Evolutionary conservation across 2,888 invertebrate species (phyloP), one percentile per base, ranked within the genome.

Genomic region (Aphodius sticticus): DNA sequence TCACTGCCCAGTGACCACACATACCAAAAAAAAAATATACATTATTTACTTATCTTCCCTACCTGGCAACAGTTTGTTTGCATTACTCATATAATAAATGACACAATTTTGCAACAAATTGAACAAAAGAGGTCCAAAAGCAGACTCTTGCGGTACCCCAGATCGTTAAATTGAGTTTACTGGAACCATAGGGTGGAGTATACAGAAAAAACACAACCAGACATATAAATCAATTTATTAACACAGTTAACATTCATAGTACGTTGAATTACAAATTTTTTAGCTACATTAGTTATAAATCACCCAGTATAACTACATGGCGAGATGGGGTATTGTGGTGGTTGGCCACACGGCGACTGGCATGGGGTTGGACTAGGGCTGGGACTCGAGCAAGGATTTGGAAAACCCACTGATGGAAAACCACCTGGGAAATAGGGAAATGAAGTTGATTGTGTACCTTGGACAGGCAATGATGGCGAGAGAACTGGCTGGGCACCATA

Each of bases 11-110:
- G 76, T 77, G 79, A 76, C 80, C 79, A 53, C 53, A 53, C 53
- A 53, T 7, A 38, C 1, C 53, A 53, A 53, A 12, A 53, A 53
- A 53, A 7, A 6, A n/a, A n/a, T n/a, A n/a, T 77, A 79, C 81
- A 81, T 82, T 82, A 81, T 82, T 82, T 82, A 81, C 80, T 77
- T 80, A 26, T 3, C 26, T 26, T 26, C 26, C 26, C 26, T 26
- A 26, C 26, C 26, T 26, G 26, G 26, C 3, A 26, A 26, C 26
- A 26, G 26, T 26, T 26, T 26, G 26, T 26, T 26, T 26, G 26
- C 26, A 26, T 26, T 26, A 26, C 26, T 26, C 26, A 26, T 26
- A 26, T 26, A 3, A 26, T 26, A 26, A 26, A 26, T 26, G 1
- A 26, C 26, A n/a, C n/a, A n/a, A n/a, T n/a, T n/a, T 26, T 3